Base-by-base conservation (phyloP, 2,888 invertebrate species). In the Priocnemis perturbator region DNA sequence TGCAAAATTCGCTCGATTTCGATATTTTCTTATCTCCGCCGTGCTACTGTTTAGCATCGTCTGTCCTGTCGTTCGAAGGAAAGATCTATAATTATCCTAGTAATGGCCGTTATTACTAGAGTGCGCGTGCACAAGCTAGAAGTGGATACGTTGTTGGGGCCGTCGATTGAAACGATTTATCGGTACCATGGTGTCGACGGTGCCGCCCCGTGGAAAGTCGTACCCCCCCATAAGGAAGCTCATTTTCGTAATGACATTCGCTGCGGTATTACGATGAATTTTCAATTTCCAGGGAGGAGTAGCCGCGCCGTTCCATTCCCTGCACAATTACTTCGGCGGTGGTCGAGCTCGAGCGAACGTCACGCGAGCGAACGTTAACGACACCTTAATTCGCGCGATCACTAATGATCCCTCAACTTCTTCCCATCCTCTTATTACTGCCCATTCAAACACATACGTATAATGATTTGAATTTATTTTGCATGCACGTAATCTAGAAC, bases 81-180 rank as follows among this genome's bases (percentile, higher is more conserved):
- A 60, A 72, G 73, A 53, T 61, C 72, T 61, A 70, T 52, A 61
- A 76, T 77, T 68, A 76, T 74, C 67, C 67, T 70, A 68, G 60
- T 58, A 69, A 62, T 64, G 52, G 44, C 64, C 60, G 64, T 76
- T 67, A 74, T 77, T 69, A 74, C 67, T 66, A 60, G 58, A 50
- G 62, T 17, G 66, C 69, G 23, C 56, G 56, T 45, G 9, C 60
- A 50, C 60, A 62, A 69, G 48, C 37, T n/a, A n/a, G 55, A 44
- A 19, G 50, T 47, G 61, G 30, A 61, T 67, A 62, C 48, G 23
- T 47, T 60, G 48, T 37, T 37, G 4, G 37, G 37, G 37, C 7
- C 4, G 37, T 37, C 37, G 37, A 11, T 37, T 37, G 11, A 37
- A 50, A 50, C n/a, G n/a, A 50, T 50, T 50, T n/a, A 50, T 20